Conservation (phyloP, 2,797 vertebrate species). For the Takifugu rubripes region DNA sequence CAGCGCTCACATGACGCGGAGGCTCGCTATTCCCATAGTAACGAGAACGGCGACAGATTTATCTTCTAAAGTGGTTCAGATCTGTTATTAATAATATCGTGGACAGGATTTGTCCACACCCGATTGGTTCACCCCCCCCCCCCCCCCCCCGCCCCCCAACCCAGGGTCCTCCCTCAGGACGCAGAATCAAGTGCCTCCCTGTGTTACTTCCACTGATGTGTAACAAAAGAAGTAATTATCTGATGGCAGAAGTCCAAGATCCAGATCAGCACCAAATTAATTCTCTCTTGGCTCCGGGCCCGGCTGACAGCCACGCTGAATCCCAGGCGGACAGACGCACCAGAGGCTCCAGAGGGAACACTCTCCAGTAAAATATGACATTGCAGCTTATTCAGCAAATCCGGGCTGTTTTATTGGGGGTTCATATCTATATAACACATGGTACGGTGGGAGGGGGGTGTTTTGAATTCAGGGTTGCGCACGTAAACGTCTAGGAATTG, state of each 20-base stretch:
- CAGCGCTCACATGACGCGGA: not conserved
- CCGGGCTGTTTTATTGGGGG: not conserved
- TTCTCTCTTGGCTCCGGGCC: constrained; percentile 34
- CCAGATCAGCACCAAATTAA: constrained; percentile 45
- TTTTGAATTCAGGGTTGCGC: too few species aligned
- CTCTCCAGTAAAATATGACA: constrained; percentile 2
- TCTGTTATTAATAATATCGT: not conserved
- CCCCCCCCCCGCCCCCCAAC: not conserved
- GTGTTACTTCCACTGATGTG: constrained; percentile 36
- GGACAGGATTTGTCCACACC: not conserved
- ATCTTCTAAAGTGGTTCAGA: constrained; percentile 11
- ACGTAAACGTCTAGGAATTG: too few species aligned
- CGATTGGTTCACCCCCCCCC: not conserved
- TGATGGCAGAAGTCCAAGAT: constrained; percentile 53
- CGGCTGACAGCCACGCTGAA: constrained; percentile 20
- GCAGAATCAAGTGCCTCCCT: constrained; percentile 32
- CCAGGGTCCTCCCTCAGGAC: constrained; percentile 4
- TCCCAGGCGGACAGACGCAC: constrained; percentile 19
- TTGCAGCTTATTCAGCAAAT: constrained; percentile 1
- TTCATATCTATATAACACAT: too few species aligned
- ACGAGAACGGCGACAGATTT: not conserved
- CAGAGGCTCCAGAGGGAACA: constrained; percentile 1
- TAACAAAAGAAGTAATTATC: constrained; percentile 46
- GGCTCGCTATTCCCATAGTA: not conserved
- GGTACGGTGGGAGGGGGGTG: too few species aligned